Base-by-base conservation (phyloP, 2,888 invertebrate species). In the Lumbricus terrestris region DNA sequence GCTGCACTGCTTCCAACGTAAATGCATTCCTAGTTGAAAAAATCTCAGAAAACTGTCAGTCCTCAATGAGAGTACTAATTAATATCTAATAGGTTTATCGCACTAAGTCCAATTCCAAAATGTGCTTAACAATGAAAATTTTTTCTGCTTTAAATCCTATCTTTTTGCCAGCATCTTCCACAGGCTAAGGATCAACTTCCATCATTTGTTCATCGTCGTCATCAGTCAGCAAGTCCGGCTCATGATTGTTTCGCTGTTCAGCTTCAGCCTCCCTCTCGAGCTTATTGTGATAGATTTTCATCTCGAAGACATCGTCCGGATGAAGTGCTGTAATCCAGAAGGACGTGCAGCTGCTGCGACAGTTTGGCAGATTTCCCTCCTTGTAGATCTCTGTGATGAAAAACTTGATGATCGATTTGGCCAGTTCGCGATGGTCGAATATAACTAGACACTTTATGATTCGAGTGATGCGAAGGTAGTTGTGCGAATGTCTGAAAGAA, bases 381-480 rank as follows among this genome's bases (percentile, higher is more conserved):
- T 38, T 69, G 69, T 8, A 69, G 34, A 82, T 34, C 20, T 38
- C 34, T 33, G 34, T 34, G 35, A 89, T 20, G 54, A 89, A 82
- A 35, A 89, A 69, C 69, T 89, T 82, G 35, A 89, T 47, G 23
- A 89, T 54, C 34, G 89, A 82, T 35, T 33, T 82, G 34, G 47
- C 69, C 34, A 69, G 69, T 23, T 82, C 4, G 34, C 8, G 35
- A 35, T 33, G 20, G 37, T 82, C 29, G n/a, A 89, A 82, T 69
- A 89, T 34, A 20, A 54, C 82, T 0, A 89, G 82, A 69, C 89
- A 37, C 23, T 69, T 47, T 20, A 89, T 47, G 54, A 89, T 89
- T 35, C 89, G 89, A 34, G 69, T 34, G 82, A 89, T 89, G 54
- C 89, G 89, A n/a, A 89, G 82, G 69, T 89, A 82, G 89, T 89